phyloP scores from a whole-genome alignment of 2,888 invertebrate genomes.

The Anagyrus pseudococci region DNA sequence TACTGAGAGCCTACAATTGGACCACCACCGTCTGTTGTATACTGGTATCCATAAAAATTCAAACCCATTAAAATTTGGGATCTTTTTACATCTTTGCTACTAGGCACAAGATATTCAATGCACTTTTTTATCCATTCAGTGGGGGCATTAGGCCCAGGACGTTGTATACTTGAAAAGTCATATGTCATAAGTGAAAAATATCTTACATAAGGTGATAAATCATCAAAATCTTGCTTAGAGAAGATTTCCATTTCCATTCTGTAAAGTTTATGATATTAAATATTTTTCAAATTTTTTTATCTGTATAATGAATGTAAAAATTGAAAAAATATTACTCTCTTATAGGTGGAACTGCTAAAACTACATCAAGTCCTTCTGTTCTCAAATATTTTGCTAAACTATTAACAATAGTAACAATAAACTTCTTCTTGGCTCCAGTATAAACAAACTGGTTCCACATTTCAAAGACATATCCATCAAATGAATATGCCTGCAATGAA shows the following conservation, averaged over 20 bases:
- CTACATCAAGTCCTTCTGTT: slow-evolving; percentile 65
- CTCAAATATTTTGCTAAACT: slow-evolving; percentile 66
- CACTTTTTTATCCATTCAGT: slow-evolving; percentile 81
- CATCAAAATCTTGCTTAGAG: slow-evolving; percentile 76
- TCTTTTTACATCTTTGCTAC: slow-evolving; percentile 67
- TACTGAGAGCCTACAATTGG: slow-evolving; percentile 83
- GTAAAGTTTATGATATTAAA: slow-evolving; percentile 19
- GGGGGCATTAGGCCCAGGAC: slow-evolving; percentile 91
- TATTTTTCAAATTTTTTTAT: neutral
- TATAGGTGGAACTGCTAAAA: slow-evolving; percentile 84
- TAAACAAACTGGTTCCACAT: slow-evolving; percentile 84
- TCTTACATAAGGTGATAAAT: slow-evolving; percentile 77
- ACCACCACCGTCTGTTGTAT: slow-evolving; percentile 80
- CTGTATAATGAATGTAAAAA: neutral
- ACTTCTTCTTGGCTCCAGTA: slow-evolving; percentile 66
- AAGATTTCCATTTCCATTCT: slow-evolving; percentile 68
- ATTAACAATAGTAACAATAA: slow-evolving; percentile 71
- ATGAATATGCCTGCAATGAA: slow-evolving; percentile 76
- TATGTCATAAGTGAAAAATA: slow-evolving; percentile 97
- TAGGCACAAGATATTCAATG: slow-evolving; percentile 75
- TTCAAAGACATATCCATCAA: slow-evolving; percentile 91
- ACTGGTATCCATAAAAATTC: slow-evolving; percentile 94
- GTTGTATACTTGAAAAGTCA: slow-evolving; percentile 84
- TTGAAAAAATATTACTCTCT: slow-evolving; percentile 62
- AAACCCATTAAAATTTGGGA: slow-evolving; percentile 85